Base-by-base conservation (phyloP, 2,888 invertebrate genomes). In the Agrotis ipsilon region DNA sequence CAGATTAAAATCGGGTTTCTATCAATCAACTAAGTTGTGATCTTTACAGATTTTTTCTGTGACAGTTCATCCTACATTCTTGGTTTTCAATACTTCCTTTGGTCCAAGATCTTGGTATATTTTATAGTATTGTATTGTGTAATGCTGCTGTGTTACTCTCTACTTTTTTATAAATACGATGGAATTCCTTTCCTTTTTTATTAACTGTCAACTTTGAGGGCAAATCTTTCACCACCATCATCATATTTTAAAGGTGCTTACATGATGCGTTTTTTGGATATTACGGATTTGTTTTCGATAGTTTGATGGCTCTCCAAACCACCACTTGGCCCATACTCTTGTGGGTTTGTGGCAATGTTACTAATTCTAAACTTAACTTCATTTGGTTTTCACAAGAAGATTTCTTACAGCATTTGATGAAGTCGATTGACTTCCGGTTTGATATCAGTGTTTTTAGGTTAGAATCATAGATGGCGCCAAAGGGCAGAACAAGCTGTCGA, bases 391-490 rank as follows among this genome's bases (percentile, higher is more conserved):
- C 7, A n/a, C 21, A 16, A 11, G 11, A 64, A n/a, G 3, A 16
- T 13, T 48, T 3, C 43, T 66, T 51, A 16, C 18, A 39, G 39
- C 39, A 39, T 39, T 39, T 39, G 39, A 39, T 39, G 9, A 39
- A 39, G 39, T 39, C 39, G 39, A 39, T 39, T 9, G 39, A 11
- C 39, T 39, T 39, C 19, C 11, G n/a, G 27, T 32, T 45, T 7
- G 39, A 13, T n/a, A 11, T 18, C 3, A 19, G 7, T 46, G 32
- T 59, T 60, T 54, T 60, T n/a, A 46, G 43, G 19, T 46, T 19
- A n/a, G 18, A 49, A 27, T 45, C 39, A 61, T 49, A 75, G 75
- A 76, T 69, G 75, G 76, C 75, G 75, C 21, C 60, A n/a, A 51
- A 39, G 19, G 5, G 16, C 32, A 24, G 43, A n/a, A 16, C 9